Evolutionary conservation across 2,113 vertebrate genomes (phyloP).

Genomic region (Tetraodon nigroviridis): DNA sequence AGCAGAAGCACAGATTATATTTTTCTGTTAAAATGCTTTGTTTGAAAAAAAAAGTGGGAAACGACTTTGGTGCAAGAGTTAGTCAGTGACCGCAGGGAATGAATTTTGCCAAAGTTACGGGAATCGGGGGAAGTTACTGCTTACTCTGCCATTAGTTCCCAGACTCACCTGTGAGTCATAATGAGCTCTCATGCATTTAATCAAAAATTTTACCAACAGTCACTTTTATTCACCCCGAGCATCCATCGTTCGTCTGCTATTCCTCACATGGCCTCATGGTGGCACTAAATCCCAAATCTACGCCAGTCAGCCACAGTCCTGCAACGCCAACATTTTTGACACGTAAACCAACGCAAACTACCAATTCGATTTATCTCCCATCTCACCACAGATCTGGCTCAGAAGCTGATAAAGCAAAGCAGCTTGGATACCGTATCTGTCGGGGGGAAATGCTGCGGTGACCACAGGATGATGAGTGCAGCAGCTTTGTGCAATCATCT

Average conservation of each 20-base stretch:
- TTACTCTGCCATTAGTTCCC: slow-evolving; percentile 29
- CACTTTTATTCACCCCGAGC: not conserved
- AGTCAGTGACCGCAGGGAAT: slow-evolving; percentile 53
- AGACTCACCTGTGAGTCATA: slow-evolving; percentile 56
- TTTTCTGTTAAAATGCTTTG: slow-evolving; percentile 5
- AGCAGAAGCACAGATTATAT: slow-evolving; percentile 19
- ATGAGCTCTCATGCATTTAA: slow-evolving; percentile 7
- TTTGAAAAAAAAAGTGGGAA: slow-evolving; percentile 27
- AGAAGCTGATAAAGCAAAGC: slow-evolving; percentile 16
- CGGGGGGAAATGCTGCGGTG: not conserved
- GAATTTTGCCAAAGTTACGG: slow-evolving; percentile 42
- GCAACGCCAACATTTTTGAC: slow-evolving; percentile 1
- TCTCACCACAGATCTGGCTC: slow-evolving; percentile 7
- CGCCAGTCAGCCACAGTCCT: not conserved
- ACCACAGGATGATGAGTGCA: slow-evolving; percentile 21
- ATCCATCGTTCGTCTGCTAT: not conserved
- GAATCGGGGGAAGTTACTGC: slow-evolving; percentile 36
- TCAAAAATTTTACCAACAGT: slow-evolving; percentile 9
- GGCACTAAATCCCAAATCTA: slow-evolving; percentile 43
- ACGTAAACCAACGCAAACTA: slow-evolving; percentile 1
- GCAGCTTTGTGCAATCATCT: slow-evolving; percentile 16
- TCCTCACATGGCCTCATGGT: slow-evolving; percentile 31
- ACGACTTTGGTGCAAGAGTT: slow-evolving; percentile 38
- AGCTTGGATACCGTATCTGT: not conserved
- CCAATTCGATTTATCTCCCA: not conserved